Conservation (phyloP, 1,140 invertebrate species). For the Copidosoma floridanum region DNA sequence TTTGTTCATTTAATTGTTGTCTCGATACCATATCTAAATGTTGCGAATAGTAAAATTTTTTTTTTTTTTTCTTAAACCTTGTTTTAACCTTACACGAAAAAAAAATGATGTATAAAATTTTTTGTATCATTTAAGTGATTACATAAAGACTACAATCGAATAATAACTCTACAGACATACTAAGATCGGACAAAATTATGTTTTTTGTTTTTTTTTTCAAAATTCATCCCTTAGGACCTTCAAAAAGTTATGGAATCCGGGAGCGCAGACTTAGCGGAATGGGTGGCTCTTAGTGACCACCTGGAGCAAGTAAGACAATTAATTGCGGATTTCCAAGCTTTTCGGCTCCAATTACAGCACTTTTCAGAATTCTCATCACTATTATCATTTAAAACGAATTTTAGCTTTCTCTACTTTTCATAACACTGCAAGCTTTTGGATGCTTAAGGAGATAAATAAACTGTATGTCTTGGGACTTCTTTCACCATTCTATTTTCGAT, state of each 20-base stretch:
- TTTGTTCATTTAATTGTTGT: too few relatives aligned
- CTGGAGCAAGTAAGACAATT: constrained; percentile 78
- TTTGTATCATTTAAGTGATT: too few relatives aligned
- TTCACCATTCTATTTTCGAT: too few relatives aligned
- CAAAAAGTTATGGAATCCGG: constrained; percentile 71
- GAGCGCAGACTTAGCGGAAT: constrained; percentile 70
- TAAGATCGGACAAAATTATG: constrained; percentile 1
- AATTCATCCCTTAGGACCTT: constrained; percentile 67
- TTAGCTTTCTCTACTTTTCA: constrained; percentile 7
- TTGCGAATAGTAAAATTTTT: too few relatives aligned
- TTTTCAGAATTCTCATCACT: constrained; percentile 8
- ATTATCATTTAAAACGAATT: constrained; percentile 1
- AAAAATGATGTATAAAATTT: too few relatives aligned
- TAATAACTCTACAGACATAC: too few relatives aligned
- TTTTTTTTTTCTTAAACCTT: neutral
- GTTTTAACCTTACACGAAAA: neutral
- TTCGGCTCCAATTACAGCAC: constrained; percentile 12
- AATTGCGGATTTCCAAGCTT: constrained; percentile 22
- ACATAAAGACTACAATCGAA: too few relatives aligned
- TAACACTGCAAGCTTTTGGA: too few relatives aligned
- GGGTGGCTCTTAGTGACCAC: constrained; percentile 72
- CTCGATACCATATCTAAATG: too few relatives aligned
- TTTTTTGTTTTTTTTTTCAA: constrained; percentile 33
- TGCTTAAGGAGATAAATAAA: too few relatives aligned
- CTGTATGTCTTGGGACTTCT: too few relatives aligned